Evolutionary conservation across 2,888 invertebrate genomes (phyloP).

Genomic region (Netelia fuscicornis): DNA sequence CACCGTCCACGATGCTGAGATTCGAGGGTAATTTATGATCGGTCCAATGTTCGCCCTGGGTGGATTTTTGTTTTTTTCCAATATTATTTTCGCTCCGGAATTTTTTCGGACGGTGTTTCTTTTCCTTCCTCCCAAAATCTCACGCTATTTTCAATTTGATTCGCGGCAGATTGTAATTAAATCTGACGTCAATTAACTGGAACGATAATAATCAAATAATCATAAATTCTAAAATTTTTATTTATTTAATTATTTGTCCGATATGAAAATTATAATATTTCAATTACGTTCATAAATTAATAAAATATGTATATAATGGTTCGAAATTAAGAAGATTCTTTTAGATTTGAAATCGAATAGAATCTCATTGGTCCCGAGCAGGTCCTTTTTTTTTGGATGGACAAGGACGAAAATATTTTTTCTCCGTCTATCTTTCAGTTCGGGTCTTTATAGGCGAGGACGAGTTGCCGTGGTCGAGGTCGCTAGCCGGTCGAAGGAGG

Average conservation of each 20-base stretch:
- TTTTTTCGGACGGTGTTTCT: not conserved
- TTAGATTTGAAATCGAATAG: not conserved
- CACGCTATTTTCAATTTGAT: not conserved
- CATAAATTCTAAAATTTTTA: too few species aligned
- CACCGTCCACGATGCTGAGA: not conserved
- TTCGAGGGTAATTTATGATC: slow-evolving; percentile 25
- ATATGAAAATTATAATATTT: not conserved
- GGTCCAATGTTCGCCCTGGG: slow-evolving; percentile 25
- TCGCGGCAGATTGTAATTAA: not conserved
- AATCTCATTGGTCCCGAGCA: not conserved
- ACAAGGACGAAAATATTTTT: slow-evolving; percentile 27
- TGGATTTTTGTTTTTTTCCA: slow-evolving; percentile 1
- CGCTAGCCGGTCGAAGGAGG: slow-evolving; percentile 65
- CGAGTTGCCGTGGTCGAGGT: slow-evolving; percentile 70
- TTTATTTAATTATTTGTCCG: too few species aligned
- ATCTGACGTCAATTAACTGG: not conserved
- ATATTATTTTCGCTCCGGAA: not conserved
- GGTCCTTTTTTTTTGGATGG: slow-evolving; percentile 4
- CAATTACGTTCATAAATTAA: not conserved
- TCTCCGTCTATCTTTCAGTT: slow-evolving; percentile 18
- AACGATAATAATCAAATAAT: too few species aligned
- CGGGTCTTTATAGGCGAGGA: slow-evolving; percentile 61
- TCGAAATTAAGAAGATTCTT: not conserved
- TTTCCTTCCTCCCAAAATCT: slow-evolving; percentile 1
- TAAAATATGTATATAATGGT: not conserved